Evolutionary conservation across 2,797 vertebrate species (phyloP).

Genomic region (Carduelis carduelis): DNA sequence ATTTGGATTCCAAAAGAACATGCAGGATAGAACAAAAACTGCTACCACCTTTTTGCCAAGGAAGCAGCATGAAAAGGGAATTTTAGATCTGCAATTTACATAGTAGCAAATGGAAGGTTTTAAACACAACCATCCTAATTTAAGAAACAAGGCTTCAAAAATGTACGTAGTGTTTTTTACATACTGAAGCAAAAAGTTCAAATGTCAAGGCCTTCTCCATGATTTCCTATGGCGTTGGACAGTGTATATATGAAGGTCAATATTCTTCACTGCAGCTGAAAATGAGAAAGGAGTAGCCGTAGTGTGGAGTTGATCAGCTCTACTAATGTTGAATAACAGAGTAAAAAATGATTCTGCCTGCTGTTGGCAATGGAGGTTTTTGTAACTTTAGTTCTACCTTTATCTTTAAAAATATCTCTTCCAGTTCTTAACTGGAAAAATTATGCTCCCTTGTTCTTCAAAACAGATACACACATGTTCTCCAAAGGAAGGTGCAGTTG

Average conservation of each 20-base stretch:
- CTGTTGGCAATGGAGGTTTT: neutral
- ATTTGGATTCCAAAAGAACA: conserved; percentile 35
- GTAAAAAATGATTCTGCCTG: conserved; percentile 40
- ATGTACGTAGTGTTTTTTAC: neutral
- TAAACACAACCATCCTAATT: neutral
- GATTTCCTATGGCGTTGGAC: neutral
- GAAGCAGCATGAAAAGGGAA: neutral
- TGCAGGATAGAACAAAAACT: conserved; percentile 31
- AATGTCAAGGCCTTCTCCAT: neutral
- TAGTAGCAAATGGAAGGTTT: conserved; percentile 29
- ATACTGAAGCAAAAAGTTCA: neutral
- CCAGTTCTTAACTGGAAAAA: neutral
- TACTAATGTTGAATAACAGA: neutral
- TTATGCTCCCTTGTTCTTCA: neutral
- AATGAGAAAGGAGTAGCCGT: neutral
- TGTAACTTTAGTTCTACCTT: neutral
- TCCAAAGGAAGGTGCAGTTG: neutral
- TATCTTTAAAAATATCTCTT: neutral
- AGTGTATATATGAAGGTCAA: neutral
- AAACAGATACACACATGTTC: neutral
- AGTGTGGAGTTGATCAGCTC: neutral
- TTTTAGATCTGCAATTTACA: neutral
- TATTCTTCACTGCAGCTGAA: neutral
- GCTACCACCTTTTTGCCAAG: conserved; percentile 1
- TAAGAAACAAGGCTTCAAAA: conserved; percentile 14